phyloP scores from a whole-genome alignment of 35 echinoderm and acorn worm genomes.

The Acanthaster planci region DNA sequence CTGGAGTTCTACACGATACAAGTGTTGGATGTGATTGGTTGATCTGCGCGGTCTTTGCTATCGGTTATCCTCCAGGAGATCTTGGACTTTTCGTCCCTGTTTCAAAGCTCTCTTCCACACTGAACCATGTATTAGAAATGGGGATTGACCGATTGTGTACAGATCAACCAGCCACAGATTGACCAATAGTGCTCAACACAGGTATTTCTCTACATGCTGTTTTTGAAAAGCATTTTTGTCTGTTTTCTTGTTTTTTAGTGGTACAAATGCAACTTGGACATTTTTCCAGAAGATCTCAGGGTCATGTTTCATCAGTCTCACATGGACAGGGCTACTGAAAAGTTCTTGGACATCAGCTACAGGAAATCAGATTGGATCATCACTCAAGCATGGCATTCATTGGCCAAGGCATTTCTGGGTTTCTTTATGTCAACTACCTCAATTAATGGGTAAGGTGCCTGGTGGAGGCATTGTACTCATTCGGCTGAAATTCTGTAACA shows the following conservation, averaged over 20 bases:
- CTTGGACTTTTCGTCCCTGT: no score
- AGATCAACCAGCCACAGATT: neutral
- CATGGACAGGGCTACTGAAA: constrained; percentile 63
- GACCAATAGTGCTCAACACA: neutral
- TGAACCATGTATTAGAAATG: neutral
- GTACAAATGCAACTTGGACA: constrained; percentile 73
- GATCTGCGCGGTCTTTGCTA: no score
- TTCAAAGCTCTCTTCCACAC: neutral
- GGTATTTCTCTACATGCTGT: neutral
- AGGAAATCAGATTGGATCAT: constrained; percentile 90
- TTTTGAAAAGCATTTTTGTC: constrained; percentile 6
- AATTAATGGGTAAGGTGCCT: constrained; percentile 84
- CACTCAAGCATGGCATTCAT: constrained; percentile 73
- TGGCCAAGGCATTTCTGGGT: constrained; percentile 58
- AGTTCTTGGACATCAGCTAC: constrained; percentile 74
- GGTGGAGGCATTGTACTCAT: neutral
- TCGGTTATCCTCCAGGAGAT: no score
- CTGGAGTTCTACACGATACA: no score
- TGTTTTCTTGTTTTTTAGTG: constrained; percentile 60
- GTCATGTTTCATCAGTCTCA: constrained; percentile 56
- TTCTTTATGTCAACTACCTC: constrained; percentile 80
- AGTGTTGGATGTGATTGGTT: no score
- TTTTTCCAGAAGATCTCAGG: constrained; percentile 52
- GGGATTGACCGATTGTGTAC: neutral
- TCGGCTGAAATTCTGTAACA: no score